Conservation (phyloP, 2,888 invertebrate genomes). For the Deroplatys truncata region DNA sequence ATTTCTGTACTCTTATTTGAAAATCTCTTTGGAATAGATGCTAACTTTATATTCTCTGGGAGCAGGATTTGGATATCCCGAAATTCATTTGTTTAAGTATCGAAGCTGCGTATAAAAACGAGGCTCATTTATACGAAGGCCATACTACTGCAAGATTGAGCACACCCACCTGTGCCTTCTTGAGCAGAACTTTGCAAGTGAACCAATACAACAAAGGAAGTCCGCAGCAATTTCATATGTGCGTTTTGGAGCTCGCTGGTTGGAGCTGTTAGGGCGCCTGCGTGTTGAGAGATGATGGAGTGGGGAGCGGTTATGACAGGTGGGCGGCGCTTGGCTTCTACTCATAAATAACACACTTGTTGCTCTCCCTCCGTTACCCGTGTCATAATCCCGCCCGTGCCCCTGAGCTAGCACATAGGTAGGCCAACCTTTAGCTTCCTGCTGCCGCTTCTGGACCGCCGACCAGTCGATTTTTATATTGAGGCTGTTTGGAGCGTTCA, state of each 20-base stretch:
- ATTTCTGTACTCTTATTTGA: too few relatives aligned
- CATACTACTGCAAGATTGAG: too few relatives aligned
- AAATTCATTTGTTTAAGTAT: too few relatives aligned
- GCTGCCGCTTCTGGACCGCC: neutral
- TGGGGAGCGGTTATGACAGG: conserved; percentile 59
- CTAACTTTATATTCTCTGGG: too few relatives aligned
- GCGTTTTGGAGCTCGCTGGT: neutral
- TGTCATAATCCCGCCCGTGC: neutral
- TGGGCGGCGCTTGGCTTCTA: conserved; percentile 55
- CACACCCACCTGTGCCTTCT: neutral
- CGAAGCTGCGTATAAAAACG: neutral
- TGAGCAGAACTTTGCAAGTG: too few relatives aligned
- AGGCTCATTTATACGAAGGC: neutral
- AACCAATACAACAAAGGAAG: too few relatives aligned
- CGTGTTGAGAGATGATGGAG: neutral
- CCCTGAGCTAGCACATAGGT: neutral
- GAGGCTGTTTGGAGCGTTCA: too few relatives aligned
- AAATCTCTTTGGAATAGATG: too few relatives aligned
- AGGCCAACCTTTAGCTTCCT: neutral
- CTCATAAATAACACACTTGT: conserved; percentile 63
- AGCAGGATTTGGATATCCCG: too few relatives aligned
- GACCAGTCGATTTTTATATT: too few relatives aligned
- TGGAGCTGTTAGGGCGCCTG: neutral
- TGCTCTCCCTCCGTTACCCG: neutral
- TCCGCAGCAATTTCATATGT: neutral